Evolutionary conservation across 2,797 vertebrate species (phyloP), one percentile per base, ranked within the genome.

Genomic region (Amniataba percoides): DNA sequence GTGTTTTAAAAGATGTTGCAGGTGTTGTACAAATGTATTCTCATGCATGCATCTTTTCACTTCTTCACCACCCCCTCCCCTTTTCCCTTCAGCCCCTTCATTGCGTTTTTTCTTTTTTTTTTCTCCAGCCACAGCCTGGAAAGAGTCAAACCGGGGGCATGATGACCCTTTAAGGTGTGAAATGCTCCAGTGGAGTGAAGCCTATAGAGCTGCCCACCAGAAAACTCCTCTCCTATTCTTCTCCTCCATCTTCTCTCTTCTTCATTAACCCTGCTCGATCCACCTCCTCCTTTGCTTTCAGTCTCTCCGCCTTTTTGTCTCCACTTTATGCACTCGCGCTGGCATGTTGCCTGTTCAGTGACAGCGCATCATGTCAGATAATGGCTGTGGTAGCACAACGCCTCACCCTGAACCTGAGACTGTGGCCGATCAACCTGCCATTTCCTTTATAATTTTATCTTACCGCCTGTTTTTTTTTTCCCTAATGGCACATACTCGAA

Each of bases 181-280:
- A 85, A 85, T 81, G 78, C 86, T 87, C 67, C 57, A 78, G 73
- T 84, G 81, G 75, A 87, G 63, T 53, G 70, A 90, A 86, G 80
- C 86, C 70, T 85, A 69, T 73, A 75, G 64, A 81, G 52, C 74
- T 77, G 77, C 74, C 82, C 74, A 64, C 11, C 53, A 77, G 75
- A 83, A 82, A 80, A 68, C 63, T 82, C 61, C 56, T 80, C n/a
- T 49, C 52, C 27, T 62, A 19, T 61, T 77, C 53, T 43, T 62
- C 71, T 71, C 71, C 15, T 61, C 66, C 31, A 66, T 67, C 49
- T 81, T 62, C 51, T 77, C 46, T 78, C 40, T 65, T 68, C 71
- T 70, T 83, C 73, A 83, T 82, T 83, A 71, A 76, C 78, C 74
- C 72, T 14, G 71, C 74, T 73, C 59, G 49, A 71, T 71, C 60